These are phyloP conservation scores for Darevskia nairensis DNA, from an alignment of 2,797 vertebrate species.

Conservation along the genomic window DNA sequence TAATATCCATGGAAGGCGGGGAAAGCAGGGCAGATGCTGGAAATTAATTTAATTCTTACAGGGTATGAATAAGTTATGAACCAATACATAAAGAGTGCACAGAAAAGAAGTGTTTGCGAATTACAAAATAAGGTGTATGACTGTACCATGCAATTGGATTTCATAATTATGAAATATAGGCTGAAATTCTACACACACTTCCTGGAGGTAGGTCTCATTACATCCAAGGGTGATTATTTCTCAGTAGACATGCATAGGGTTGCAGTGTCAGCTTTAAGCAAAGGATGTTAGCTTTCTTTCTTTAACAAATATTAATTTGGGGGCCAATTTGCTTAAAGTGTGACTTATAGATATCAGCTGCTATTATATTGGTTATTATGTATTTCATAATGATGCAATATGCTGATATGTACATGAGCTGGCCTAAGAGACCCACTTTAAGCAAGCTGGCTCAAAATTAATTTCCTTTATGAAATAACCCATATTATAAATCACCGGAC, in stretches of 20 bases:
- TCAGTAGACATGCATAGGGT: neutral
- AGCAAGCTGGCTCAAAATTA: too few species aligned
- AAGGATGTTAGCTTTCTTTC: neutral
- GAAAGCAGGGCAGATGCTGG: neutral
- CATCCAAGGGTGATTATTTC: neutral
- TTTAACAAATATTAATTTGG: neutral
- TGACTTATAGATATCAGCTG: neutral
- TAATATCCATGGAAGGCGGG: neutral
- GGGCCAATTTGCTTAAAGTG: conserved; percentile 4
- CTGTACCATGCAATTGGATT: neutral
- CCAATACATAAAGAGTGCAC: neutral
- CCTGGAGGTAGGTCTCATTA: neutral
- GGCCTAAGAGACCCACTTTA: neutral
- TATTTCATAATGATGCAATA: neutral
- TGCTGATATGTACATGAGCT: neutral
- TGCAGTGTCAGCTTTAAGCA: neutral
- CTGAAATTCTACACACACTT: neutral
- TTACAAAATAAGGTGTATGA: neutral
- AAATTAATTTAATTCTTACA: neutral
- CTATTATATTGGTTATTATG: neutral
- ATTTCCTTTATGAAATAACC: neutral
- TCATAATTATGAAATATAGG: neutral
- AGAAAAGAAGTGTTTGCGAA: neutral
- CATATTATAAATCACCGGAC: neutral
- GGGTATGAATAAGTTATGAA: conserved; percentile 8